Percentiles rank a stretch among this genome's conserved stretches.
phyloP scores from a whole-genome alignment of 2,888 invertebrate genomes.

The Tiphia femorata region DNA sequence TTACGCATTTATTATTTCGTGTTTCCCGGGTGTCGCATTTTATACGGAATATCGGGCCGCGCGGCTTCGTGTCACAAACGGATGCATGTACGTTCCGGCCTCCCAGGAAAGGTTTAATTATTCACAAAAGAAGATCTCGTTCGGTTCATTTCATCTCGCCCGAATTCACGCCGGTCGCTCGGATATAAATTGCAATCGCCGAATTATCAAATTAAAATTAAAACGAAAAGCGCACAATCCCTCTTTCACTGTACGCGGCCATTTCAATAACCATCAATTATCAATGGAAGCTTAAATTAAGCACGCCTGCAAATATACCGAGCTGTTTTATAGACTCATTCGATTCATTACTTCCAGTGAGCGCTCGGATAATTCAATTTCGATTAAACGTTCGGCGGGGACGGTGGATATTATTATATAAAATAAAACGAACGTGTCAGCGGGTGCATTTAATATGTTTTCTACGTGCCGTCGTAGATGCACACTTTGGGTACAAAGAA shows the following conservation, averaged over 20 bases:
- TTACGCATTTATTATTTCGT: background rate
- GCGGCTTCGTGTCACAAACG: background rate
- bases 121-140: background rate
- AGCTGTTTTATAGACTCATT: conserved; percentile 31
- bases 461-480: too few relatives aligned
- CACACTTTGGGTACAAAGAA: too few relatives aligned
- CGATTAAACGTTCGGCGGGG: conserved; percentile 19
- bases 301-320: conserved; percentile 29
- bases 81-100: background rate
- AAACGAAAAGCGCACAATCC: conserved; percentile 18
- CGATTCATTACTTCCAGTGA: conserved; percentile 20
- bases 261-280: conserved; percentile 43
- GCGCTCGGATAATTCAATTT: conserved; percentile 30
- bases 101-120: background rate
- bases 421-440: too few relatives aligned
- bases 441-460: too few relatives aligned
- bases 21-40: background rate
- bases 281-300: conserved; percentile 39
- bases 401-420: conserved; percentile 2
- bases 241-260: conserved; percentile 11
- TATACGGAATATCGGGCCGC: background rate
- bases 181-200: too few relatives aligned
- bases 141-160: conserved; percentile 9
- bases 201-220: conserved; percentile 40
- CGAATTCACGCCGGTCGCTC: conserved; percentile 14